Evolutionary conservation across 2,797 vertebrate genomes (phyloP), one percentile per base, ranked within the genome.

Genomic region (Hirundo rustica): DNA sequence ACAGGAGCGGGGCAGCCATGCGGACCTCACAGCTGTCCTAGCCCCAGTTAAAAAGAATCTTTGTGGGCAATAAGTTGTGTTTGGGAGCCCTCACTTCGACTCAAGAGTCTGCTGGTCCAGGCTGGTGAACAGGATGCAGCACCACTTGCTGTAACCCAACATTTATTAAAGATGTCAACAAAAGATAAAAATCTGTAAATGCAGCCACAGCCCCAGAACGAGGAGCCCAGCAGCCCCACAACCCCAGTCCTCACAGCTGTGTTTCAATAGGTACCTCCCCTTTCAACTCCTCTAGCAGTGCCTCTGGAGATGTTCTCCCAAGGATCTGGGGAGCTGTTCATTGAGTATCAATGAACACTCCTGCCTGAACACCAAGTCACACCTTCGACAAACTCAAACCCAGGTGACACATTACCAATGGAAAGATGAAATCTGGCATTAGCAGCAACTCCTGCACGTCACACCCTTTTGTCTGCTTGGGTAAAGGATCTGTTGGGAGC

Each of bases 391-490:
- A 91, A 94, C 55, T 51, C 81, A 77, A 70, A 38, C 45, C 55
- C 65, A 57, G 1, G 5, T 12, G 54, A 86, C 66, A 80, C 51
- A 55, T 57, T 64, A 81, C 83, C 73, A 84, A 38, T 66, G 78
- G 83, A 88, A 95, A 93, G 64, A 82, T 88, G 54, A 66, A 83
- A 89, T 93, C 8, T 90, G 83, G 65, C 88, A 86, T 65, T 84
- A 92, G 92, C 86, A 89, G 65, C 36, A 76, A 58, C 74, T 95
- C 93, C 72, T 67, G 89, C 87, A 85, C 11, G 8, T 92, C 93
- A 96, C 61, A 96, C 67, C 90, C 93, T 94, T 97, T 95, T 96
- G 95, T 95, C 93, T 96, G 83, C 85, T 65, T 77, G 83, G 89
- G 92, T 94, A 27, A 95, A 90, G 88, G 94, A 95, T 90, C 93